Evolutionary conservation across 2,888 invertebrate species (phyloP).

Genomic region (Acanthosoma haemorrhoidale): DNA sequence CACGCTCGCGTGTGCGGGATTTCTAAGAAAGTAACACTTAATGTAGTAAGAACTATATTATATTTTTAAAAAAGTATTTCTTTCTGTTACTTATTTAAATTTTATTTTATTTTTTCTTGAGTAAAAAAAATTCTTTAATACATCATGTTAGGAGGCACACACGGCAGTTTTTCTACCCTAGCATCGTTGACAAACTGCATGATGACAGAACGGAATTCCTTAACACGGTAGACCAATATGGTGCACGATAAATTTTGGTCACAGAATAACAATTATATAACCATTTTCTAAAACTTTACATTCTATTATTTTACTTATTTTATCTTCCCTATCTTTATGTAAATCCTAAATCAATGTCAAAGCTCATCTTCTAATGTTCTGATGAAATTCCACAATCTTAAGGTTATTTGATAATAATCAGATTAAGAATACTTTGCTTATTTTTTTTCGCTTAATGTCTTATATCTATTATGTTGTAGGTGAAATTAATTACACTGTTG

Average conservation of each 20-base stretch:
- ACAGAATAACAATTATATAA: background rate
- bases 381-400: too few species aligned
- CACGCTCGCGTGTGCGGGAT: background rate
- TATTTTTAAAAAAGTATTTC: background rate
- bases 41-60: background rate
- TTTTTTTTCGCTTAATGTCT: too few species aligned
- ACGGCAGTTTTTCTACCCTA: constrained; percentile 39
- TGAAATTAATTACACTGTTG: too few species aligned
- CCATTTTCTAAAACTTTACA: background rate
- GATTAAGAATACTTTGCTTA: too few species aligned
- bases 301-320: background rate
- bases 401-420: too few species aligned
- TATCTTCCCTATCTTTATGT: background rate
- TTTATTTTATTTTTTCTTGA: background rate
- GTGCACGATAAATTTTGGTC: constrained; percentile 17
- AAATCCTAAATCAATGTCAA: background rate
- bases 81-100: background rate
- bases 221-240: background rate
- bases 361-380: too few species aligned
- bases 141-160: constrained; percentile 34
- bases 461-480: too few species aligned
- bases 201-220: background rate
- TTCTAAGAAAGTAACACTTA: background rate
- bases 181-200: background rate
- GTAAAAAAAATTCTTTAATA: constrained; percentile 15